A percentile compares a stretch with the other conserved stretches of the same genome.
Evolutionary conservation across 92 coral and sea anemone genomes (phyloP).

Genomic region (Paramuricea clavata): DNA sequence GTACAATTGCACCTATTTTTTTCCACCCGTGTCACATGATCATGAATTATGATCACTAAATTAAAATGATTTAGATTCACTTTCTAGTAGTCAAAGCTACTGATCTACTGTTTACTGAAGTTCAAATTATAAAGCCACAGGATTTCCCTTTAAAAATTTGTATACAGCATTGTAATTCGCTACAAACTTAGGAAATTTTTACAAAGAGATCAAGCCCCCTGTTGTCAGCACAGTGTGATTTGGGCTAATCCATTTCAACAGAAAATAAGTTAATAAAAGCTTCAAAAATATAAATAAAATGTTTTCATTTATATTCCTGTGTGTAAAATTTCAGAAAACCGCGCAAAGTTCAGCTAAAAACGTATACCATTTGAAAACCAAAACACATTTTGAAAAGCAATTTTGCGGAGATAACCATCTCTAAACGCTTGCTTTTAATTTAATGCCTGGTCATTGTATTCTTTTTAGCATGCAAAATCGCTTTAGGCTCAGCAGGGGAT

Average conservation of each 20-base stretch:
- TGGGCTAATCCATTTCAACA: neutral
- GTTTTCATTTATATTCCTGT: too few relatives aligned
- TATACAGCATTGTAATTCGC: neutral
- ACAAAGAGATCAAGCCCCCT: neutral
- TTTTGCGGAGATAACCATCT: neutral
- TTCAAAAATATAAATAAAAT: neutral
- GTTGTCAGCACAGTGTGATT: neutral
- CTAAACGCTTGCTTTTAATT: slow-evolving; percentile 18
- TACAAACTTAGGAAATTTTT: neutral
- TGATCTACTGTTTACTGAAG: neutral
- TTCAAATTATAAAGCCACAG: neutral
- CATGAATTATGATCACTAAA: neutral
- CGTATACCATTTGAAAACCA: neutral
- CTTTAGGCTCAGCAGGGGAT: neutral
- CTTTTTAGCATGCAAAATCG: neutral
- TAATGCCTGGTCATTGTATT: neutral
- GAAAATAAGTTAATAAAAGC: neutral
- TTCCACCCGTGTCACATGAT: neutral
- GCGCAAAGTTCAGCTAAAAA: neutral
- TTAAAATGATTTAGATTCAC: too few relatives aligned
- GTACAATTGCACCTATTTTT: too few relatives aligned
- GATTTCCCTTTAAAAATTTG: neutral
- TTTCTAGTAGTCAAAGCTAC: neutral
- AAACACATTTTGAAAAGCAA: neutral
- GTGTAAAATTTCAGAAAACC: neutral